Base-by-base conservation (phyloP, 2,888 invertebrate species). In the Chrysotoxum bicinctum region DNA sequence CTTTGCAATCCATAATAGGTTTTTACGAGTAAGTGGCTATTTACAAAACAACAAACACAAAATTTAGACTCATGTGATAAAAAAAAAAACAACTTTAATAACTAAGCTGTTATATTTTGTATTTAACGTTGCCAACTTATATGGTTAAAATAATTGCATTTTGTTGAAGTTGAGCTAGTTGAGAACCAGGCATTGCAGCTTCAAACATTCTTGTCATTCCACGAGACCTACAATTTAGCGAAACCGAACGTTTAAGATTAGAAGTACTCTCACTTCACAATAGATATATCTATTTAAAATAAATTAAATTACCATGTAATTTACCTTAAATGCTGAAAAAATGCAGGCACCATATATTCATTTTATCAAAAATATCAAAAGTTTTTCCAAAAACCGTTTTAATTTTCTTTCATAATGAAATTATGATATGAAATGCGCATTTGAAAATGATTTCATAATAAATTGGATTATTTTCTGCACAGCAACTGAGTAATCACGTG, bases 11-110 rank as follows among this genome's bases (percentile, higher is more conserved):
- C 7, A 40, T 40, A 14, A 40, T n/a, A 40, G n/a, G 6, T 40
- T 14, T 14, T 37, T 40, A n/a, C 12, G 2, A 8, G 7, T 9
- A 48, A 23, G 62, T 45, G 56, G 58, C 4, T 9, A 52, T 9
- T 40, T 12, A 52, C 9, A 69, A 30, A 68, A 52, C 8, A 68
- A 26, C 37, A 52, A 52, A 30, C 50, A 52, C 26, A 19, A 40
- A 52, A 48, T 37, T 12, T 40, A 26, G 58, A 26, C 50, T 74
- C 79, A 80, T 68, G 79, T 79, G 73, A 52, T 56, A 58, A 56
- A 16, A 16, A 14, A 21, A n/a, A 21, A 35, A 6, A 56, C 21
- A 16, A n/a, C 37, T 78, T 66, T 21, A 66, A 79, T 37, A 66
- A 73, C 40, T 66, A 10, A 73, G 58, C 43, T 56, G 73, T 14